A percentile compares a stretch with the other conserved stretches of the same genome.
Evolutionary conservation across 2,888 invertebrate genomes (phyloP).

Genomic region (Noctua janthina): DNA sequence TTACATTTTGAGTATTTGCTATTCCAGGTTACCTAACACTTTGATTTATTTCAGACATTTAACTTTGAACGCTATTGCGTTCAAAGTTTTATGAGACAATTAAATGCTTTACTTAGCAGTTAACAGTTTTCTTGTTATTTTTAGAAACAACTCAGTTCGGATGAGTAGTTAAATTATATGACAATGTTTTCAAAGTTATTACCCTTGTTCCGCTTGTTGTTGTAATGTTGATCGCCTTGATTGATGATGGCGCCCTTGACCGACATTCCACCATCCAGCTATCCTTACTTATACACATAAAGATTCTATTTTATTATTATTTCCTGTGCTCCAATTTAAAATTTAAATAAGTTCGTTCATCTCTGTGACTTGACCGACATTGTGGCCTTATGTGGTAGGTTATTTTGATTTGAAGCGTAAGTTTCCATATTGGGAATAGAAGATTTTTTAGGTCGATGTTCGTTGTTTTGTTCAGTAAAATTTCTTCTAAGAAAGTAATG

Average conservation of each 20-base stretch:
- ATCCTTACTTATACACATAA: constrained; percentile 59
- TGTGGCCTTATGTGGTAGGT: constrained; percentile 11
- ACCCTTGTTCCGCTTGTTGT: constrained; percentile 52
- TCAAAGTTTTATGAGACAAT: constrained; percentile 6
- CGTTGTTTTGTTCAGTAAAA: constrained; percentile 33
- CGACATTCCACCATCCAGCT: constrained; percentile 56
- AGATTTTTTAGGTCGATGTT: constrained; percentile 14
- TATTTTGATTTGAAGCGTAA: constrained; percentile 21
- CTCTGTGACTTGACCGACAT: constrained; percentile 35
- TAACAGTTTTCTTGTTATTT: constrained; percentile 19
- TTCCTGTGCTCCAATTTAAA: constrained; percentile 51
- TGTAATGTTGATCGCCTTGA: constrained; percentile 61
- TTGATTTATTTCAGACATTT: too few relatives aligned
- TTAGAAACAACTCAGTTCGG: constrained; percentile 26
- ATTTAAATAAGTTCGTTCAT: constrained; percentile 52
- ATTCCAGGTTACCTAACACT: background rate
- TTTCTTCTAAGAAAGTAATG: constrained; percentile 59
- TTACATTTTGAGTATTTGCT: background rate
- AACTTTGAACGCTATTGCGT: too few relatives aligned
- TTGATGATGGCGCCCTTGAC: constrained; percentile 61
- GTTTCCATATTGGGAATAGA: constrained; percentile 6
- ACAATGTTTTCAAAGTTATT: constrained; percentile 50
- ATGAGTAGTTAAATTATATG: constrained; percentile 54
- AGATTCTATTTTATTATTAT: constrained; percentile 48
- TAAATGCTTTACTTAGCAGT: background rate